These are phyloP conservation scores for Erebia epiphron DNA, from an alignment of 2,888 invertebrate genomes.

Conservation along the genomic window DNA sequence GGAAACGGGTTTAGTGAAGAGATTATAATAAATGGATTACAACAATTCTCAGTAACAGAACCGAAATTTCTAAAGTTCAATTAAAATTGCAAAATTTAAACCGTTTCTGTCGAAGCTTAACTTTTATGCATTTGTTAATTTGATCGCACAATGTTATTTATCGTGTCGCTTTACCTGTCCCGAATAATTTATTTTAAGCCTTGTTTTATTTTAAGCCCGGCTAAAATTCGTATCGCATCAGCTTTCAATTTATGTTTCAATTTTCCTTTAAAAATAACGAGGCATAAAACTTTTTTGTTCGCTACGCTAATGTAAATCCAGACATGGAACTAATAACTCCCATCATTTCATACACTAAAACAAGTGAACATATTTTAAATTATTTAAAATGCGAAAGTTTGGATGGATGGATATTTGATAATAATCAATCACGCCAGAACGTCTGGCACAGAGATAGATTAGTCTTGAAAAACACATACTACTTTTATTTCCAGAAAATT, in stretches of 20 bases:
- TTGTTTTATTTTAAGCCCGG: conserved; percentile 12
- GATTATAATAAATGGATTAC: not conserved
- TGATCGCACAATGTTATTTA: conserved; percentile 11
- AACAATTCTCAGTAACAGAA: not conserved
- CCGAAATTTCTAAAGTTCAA: not conserved
- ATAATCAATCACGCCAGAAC: too few relatives aligned
- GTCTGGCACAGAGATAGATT: too few relatives aligned
- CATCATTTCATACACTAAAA: too few relatives aligned
- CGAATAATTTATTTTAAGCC: conserved; percentile 17
- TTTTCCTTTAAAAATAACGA: conserved; percentile 5
- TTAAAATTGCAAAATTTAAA: not conserved
- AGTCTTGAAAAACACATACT: too few relatives aligned
- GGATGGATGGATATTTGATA: too few relatives aligned
- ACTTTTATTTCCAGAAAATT: too few relatives aligned
- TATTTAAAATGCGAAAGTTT: too few relatives aligned
- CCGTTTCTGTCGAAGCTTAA: not conserved
- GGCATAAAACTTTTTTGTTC: not conserved
- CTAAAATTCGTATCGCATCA: conserved; percentile 7
- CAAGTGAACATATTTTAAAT: too few relatives aligned
- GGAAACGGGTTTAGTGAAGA: too few relatives aligned
- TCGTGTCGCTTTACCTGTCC: conserved; percentile 8
- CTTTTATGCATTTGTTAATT: conserved; percentile 5
- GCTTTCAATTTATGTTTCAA: conserved; percentile 18
- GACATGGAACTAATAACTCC: too few relatives aligned
- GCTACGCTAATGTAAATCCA: not conserved